Conservation (phyloP, 2,797 vertebrate genomes). For the Fistularia tabacaria region DNA sequence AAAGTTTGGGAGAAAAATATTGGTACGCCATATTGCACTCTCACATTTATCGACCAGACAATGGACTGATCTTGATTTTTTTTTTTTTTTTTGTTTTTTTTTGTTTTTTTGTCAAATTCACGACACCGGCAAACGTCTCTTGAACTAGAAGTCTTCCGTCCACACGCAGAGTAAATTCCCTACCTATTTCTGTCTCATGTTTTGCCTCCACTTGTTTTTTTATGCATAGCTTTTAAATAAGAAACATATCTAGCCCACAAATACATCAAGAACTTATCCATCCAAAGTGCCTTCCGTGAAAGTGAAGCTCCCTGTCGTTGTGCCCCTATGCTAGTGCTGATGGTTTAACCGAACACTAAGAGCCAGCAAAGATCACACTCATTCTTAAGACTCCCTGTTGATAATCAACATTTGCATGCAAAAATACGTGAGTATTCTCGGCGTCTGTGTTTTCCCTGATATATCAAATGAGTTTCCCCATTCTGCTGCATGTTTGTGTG, state of each 20-base stretch:
- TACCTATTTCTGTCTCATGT: no score
- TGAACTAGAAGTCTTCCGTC: no score
- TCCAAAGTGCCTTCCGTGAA: conserved; percentile 51
- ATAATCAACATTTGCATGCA: conserved; percentile 5
- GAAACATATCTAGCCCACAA: neutral
- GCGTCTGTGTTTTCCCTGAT: neutral
- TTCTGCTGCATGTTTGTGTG: conserved; percentile 23
- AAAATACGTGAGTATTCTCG: neutral
- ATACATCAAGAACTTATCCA: neutral
- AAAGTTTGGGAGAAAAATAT: no score
- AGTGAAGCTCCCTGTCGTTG: conserved; percentile 5
- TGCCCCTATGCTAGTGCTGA: conserved; percentile 3
- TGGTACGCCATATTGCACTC: no score
- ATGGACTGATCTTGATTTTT: no score
- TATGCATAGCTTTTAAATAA: no score
- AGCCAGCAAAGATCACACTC: conserved; percentile 3
- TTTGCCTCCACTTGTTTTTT: no score
- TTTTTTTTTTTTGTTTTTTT: no score
- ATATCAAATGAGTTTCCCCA: neutral
- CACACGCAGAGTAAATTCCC: no score
- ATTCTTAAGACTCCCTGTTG: neutral
- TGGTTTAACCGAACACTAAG: conserved; percentile 7
- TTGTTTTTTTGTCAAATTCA: no score
- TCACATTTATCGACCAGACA: no score
- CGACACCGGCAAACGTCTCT: no score